Evolutionary conservation across 92 coral and sea anemone species (phyloP), one percentile per base, ranked within the genome.

Genomic region (Parazoanthus atlanticus): DNA sequence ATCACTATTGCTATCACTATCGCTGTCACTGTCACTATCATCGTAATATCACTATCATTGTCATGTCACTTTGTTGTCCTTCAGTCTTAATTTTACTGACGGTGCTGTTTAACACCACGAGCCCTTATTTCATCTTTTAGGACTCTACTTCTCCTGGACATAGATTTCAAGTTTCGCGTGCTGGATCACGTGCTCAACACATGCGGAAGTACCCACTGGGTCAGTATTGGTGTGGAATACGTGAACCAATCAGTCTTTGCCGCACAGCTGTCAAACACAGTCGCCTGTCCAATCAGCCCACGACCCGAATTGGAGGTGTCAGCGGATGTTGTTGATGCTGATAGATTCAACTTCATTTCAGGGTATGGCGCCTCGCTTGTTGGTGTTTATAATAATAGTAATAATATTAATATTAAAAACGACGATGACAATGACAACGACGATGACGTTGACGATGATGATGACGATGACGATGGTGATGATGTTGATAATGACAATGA

Each of bases 141-240:
- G 52, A 56, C 29, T 85, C 74, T 75, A n/a, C 21, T 40, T n/a
- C 83, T 58, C 40, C 66, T 84, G 25, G 47, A 33, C 43, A 47
- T 78, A 52, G 36, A 72, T 26, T 34, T 91, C 31, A 88, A 93
- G 93, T 88, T 91, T 10, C 98, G 94, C 84, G 89, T 95, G 25
- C 54, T 95, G 71, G 61, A 86, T 49, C 93, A 93, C 34, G 84
- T 85, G 82, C 74, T 70, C 1, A 79, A 90, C 38, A 81, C 81
- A 15, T 86, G 92, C 81, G 98, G 98, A 10, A 89, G 89, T 11
- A 16, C 76, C 33, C 90, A 91, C 56, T 95, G 98, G 98, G 92
- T 89, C 16, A 92, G 98, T n/a, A 79, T 93, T 16, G 98, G 96
- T 13, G 80, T 79, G 17, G 90, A 95, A 79, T 95, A 95, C 83